phyloP scores from a whole-genome alignment of 2,113 vertebrate species.

The Burhinus oedicnemus region DNA sequence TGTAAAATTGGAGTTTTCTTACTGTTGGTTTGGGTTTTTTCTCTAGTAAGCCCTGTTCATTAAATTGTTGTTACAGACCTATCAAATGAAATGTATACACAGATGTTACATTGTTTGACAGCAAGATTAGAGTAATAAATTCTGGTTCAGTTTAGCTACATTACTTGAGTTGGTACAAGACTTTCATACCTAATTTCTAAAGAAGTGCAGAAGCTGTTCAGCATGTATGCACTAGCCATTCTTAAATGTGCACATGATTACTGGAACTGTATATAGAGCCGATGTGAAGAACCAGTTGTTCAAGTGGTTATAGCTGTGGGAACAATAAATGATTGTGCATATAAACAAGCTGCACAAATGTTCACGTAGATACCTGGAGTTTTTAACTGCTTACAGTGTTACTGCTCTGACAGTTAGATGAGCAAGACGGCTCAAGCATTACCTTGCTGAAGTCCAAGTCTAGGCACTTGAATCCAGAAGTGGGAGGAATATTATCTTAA shows the following conservation, averaged over 20 bases:
- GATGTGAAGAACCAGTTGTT: conserved; percentile 46
- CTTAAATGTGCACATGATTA: background rate
- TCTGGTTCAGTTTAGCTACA: background rate
- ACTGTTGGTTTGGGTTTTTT: background rate
- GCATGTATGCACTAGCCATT: background rate
- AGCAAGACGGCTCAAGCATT: background rate
- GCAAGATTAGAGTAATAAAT: no score
- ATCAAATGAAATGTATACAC: background rate
- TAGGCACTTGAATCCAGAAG: background rate
- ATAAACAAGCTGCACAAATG: conserved; percentile 6
- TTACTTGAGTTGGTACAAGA: background rate
- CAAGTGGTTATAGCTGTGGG: conserved; percentile 5
- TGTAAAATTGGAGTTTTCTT: background rate
- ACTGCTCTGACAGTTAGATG: background rate
- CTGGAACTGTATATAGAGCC: background rate
- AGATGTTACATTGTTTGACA: background rate
- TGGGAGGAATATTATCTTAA: background rate
- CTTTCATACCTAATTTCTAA: background rate
- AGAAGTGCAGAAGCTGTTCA: background rate
- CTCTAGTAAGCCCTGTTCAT: background rate
- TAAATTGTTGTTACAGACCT: background rate
- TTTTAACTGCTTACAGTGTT: background rate
- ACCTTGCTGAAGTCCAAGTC: background rate
- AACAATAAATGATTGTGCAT: conserved; percentile 38
- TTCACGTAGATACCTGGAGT: background rate